Evolutionary conservation across 2,888 invertebrate genomes (phyloP).

Genomic region (Amiota minor): DNA sequence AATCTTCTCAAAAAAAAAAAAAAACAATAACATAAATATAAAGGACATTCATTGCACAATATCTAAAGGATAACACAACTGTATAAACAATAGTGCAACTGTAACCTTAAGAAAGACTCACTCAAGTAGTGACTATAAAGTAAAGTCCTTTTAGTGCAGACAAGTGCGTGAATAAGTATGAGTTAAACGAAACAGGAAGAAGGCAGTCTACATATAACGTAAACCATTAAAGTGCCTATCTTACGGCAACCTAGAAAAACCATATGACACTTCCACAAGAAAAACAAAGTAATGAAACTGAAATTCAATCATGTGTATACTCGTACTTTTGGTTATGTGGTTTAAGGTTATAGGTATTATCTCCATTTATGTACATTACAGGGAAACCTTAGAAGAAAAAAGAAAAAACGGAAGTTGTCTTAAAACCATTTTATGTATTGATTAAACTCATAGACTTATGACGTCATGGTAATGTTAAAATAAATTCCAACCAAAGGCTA

Average conservation of each 20-base stretch:
- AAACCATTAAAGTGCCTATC: background rate
- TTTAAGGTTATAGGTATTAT: background rate
- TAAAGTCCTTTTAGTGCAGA: background rate
- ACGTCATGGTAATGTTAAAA: background rate
- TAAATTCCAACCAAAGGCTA: background rate
- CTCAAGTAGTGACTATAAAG: slow-evolving; percentile 4
- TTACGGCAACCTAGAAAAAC: background rate
- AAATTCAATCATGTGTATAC: slow-evolving; percentile 20
- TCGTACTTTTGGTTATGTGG: background rate
- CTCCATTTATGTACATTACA: background rate
- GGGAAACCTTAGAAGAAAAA: background rate
- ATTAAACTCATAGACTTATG: background rate
- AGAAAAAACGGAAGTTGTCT: background rate
- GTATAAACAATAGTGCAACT: slow-evolving; percentile 49
- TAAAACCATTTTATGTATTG: background rate
- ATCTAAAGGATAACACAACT: slow-evolving; percentile 49
- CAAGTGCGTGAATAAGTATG: slow-evolving; percentile 4
- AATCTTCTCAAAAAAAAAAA: background rate
- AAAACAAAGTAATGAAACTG: slow-evolving; percentile 9
- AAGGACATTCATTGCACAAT: slow-evolving; percentile 42
- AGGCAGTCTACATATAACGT: background rate
- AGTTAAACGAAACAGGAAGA: slow-evolving; percentile 12
- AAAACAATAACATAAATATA: background rate
- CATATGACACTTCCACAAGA: background rate
- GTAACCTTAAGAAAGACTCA: slow-evolving; percentile 38